These are phyloP conservation scores for Shargacucullia verbasci DNA, from an alignment of 2,888 invertebrate species.

Conservation along the genomic window DNA sequence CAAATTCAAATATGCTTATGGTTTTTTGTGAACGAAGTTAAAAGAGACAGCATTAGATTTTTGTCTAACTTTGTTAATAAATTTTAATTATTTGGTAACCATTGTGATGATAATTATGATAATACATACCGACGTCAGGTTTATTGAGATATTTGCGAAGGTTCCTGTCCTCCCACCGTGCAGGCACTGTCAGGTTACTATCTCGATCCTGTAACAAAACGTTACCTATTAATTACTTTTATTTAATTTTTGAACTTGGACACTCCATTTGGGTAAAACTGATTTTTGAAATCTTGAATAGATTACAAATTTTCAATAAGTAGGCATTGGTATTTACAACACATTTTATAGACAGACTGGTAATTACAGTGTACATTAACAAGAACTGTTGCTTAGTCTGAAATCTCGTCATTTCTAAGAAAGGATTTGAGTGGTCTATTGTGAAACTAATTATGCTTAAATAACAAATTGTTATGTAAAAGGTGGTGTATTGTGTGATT, in stretches of 20 bases:
- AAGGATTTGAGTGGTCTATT: background rate
- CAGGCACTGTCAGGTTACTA: slow-evolving; percentile 91
- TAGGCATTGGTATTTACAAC: too few species aligned
- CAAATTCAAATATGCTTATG: too few species aligned
- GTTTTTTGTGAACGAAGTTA: too few species aligned
- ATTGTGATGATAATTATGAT: background rate
- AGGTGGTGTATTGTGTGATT: slow-evolving; percentile 20
- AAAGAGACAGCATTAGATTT: slow-evolving; percentile 2
- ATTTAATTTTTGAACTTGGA: too few species aligned
- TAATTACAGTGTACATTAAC: too few species aligned
- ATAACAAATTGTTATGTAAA: slow-evolving; percentile 15
- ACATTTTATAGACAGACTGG: too few species aligned
- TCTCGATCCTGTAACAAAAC: slow-evolving; percentile 87
- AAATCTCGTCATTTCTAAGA: too few species aligned
- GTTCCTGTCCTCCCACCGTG: slow-evolving; percentile 91
- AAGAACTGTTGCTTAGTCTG: too few species aligned
- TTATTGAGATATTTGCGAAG: slow-evolving; percentile 90
- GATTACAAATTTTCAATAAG: too few species aligned
- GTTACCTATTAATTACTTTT: background rate
- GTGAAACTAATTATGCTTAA: background rate
- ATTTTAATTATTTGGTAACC: too few species aligned
- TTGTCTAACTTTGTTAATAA: slow-evolving; percentile 26
- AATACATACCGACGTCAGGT: slow-evolving; percentile 83
- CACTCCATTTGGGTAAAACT: too few species aligned
- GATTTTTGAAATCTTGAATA: too few species aligned